phyloP scores from a whole-genome alignment of 2,113 vertebrate genomes.

The Tragelaphus imberbis region DNA sequence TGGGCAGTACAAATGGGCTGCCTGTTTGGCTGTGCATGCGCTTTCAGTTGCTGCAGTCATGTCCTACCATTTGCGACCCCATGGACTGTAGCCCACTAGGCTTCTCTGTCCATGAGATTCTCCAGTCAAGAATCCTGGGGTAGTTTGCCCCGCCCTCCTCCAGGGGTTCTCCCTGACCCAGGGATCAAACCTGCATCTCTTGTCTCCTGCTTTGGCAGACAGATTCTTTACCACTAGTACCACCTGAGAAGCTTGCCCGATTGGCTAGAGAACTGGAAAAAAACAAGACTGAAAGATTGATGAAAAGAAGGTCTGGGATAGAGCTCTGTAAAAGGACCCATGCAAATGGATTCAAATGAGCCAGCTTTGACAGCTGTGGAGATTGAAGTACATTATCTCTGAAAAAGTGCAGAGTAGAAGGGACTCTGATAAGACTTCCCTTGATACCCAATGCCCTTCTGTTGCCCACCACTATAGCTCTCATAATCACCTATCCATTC shows the following conservation, averaged over 20 bases:
- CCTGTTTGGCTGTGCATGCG: neutral
- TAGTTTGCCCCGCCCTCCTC: neutral
- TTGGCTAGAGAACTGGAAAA: neutral
- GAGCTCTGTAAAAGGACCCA: neutral
- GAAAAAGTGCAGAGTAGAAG: neutral
- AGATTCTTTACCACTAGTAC: neutral
- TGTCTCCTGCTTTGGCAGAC: neutral
- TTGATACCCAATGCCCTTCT: rapidly evolving
- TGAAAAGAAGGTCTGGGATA: neutral
- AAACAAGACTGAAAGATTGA: neutral
- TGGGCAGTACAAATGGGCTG: neutral
- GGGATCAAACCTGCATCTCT: neutral
- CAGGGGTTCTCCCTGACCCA: neutral
- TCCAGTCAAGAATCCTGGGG: neutral
- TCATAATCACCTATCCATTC: neutral
- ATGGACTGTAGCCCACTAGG: neutral
- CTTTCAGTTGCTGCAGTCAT: neutral
- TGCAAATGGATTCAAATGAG: neutral
- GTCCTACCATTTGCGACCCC: neutral
- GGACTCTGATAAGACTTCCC: neutral
- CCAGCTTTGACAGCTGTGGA: neutral
- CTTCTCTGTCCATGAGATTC: neutral
- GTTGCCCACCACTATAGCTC: neutral
- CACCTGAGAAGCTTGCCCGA: neutral
- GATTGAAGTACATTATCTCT: neutral